Percentiles rank a stretch among this genome's conserved stretches.
Conservation (phyloP, 2,113 vertebrate genomes). For the Gopherus flavomarginatus region DNA sequence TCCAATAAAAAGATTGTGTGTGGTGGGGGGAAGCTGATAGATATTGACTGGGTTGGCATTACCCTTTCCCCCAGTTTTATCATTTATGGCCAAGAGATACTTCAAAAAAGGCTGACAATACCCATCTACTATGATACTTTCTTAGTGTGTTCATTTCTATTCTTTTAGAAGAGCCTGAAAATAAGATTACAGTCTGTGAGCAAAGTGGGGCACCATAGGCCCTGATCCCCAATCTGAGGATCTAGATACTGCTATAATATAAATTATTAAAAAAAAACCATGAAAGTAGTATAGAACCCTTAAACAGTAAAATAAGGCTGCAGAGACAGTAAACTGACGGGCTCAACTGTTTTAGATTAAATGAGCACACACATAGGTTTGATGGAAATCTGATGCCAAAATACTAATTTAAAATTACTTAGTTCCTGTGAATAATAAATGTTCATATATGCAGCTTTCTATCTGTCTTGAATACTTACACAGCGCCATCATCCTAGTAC, state of each 20-base stretch:
- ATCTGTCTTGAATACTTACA: accelerated
- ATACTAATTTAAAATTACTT: neutral
- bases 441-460: neutral
- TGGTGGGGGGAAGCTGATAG: neutral
- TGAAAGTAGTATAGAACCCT: neutral
- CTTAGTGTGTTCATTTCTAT: neutral
- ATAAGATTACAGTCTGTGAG: neutral
- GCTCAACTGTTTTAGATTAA: constrained; percentile 15
- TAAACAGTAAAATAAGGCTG: neutral
- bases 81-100: neutral
- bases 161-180: neutral
- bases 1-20: neutral
- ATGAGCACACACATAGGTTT: neutral
- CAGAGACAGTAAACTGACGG: neutral
- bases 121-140: neutral
- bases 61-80: accelerated
- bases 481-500: neutral
- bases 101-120: neutral
- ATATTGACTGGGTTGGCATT: accelerated
- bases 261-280: neutral
- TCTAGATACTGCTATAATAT: neutral
- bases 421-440: accelerated
- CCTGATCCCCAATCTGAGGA: neutral
- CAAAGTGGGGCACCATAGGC: accelerated
- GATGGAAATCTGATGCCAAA: neutral